Conservation (phyloP, 2,113 vertebrate genomes). For the Cynopterus brachyotis region DNA sequence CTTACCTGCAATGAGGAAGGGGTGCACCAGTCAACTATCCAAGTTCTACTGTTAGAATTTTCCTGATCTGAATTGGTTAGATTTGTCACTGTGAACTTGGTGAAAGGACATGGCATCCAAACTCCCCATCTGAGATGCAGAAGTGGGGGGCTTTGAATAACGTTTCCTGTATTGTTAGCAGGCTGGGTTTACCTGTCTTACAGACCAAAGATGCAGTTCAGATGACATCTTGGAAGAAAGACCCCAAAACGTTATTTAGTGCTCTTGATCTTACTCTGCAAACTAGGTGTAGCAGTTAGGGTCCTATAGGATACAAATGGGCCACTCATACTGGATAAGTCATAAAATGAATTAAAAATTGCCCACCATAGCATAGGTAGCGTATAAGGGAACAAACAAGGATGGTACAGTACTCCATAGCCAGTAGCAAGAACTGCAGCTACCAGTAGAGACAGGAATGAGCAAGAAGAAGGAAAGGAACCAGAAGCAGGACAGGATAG, state of each 20-base stretch:
- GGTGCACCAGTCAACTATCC: not conserved
- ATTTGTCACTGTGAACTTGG: not conserved
- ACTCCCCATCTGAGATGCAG: not conserved
- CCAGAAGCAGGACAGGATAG: not conserved
- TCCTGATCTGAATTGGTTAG: not conserved
- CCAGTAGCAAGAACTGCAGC: not conserved
- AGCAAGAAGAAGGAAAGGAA: rapidly evolving
- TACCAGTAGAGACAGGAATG: not conserved
- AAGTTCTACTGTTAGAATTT: not conserved
- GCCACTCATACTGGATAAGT: not conserved
- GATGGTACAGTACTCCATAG: too few relatives aligned
- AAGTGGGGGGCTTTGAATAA: not conserved
- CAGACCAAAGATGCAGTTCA: not conserved
- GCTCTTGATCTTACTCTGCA: not conserved
- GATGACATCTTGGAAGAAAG: not conserved
- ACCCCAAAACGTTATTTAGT: not conserved
- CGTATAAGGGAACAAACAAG: not conserved
- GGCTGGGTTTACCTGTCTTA: not conserved
- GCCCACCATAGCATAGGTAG: not conserved
- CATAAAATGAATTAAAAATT: not conserved
- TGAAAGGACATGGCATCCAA: not conserved
- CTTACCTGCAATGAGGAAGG: not conserved
- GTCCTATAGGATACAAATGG: not conserved
- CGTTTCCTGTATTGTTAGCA: not conserved
- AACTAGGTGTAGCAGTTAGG: not conserved